Base-by-base conservation (phyloP, 1,140 invertebrate species). In the Pseudachorutes palmiensis region DNA sequence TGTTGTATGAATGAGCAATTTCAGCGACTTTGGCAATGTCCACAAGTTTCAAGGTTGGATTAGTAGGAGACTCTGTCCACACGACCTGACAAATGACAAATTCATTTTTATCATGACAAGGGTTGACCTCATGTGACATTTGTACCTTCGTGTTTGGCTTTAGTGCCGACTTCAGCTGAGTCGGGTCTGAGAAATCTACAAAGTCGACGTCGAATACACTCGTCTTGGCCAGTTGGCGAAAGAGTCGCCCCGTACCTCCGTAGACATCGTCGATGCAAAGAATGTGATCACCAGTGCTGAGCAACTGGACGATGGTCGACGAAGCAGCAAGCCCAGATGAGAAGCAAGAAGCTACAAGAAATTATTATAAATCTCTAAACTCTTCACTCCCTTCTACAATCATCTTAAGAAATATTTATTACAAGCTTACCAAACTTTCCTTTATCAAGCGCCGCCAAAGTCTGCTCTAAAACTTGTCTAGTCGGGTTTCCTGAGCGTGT, bases 61-160 rank as follows among this genome's bases (percentile, higher is more conserved):
- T 99, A n/a, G 97, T 97, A 1, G 97, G 97, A 0, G 91, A 91
- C 80, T 99, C 97, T 61, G 98, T 80, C 95, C 96, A 99, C 26
- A 99, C 82, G 80, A 98, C 84, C 90, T 92, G 30, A 66, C 31
- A 68, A 24, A 28, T 41, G 24, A 69, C 26, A 49, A 58, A 45
- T 29, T 24, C 26, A 64, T 59, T 33, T 61, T 61, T 14, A 60
- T 64, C 30, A 57, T 62, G 45, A 9, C 2, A 24, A 61, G 19
- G 28, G 24, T 14, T 22, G 33, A 30, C 22, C 32, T 41, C 24
- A 41, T 16, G 14, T 63, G 12, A n/a, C n/a, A n/a, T 5, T 63
- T 2, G 24, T 78, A 92, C 89, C 83, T 92, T 96, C 2, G 94
- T 97, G 70, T 92, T 93, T 1, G 85, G 80, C 78, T 86, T 84